Percentiles rank a stretch among this genome's conserved stretches.
Conservation (phyloP, 2,113 vertebrate species). For the Paracanthobrama guichenoti region DNA sequence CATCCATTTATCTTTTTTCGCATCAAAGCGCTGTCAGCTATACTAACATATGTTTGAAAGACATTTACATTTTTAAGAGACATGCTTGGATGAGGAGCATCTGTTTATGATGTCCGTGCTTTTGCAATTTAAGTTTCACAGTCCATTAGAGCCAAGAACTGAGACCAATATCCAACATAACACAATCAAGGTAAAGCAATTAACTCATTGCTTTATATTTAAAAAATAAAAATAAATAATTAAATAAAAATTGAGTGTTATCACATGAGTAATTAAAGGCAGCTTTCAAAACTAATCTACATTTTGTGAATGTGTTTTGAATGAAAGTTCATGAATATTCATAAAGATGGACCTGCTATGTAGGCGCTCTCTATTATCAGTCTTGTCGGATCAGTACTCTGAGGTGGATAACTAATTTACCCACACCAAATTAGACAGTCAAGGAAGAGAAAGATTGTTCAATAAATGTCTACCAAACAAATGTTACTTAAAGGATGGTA, state of each 20-base stretch:
- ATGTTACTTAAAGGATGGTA: neutral
- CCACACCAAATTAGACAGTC: neutral
- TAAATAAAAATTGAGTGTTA: neutral
- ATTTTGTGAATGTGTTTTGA: neutral
- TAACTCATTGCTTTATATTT: neutral
- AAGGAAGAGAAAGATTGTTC: neutral
- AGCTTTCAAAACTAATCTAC: neutral
- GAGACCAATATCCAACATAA: neutral
- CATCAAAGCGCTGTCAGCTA: neutral
- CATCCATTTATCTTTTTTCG: neutral
- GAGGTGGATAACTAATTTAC: neutral
- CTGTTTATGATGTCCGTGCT: constrained; percentile 11
- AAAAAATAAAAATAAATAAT: neutral
- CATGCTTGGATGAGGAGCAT: neutral
- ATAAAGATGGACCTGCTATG: neutral
- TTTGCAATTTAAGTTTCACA: constrained; percentile 10
- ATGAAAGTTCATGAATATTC: constrained; percentile 15
- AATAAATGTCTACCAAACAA: neutral
- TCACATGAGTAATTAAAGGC: neutral
- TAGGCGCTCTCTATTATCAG: neutral
- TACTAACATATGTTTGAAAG: constrained; percentile 18
- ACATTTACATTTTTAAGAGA: constrained; percentile 14
- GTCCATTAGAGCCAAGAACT: constrained; percentile 20
- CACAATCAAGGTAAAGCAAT: constrained; percentile 18
- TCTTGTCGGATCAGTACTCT: neutral